A percentile compares a stretch with the other conserved stretches of the same genome.
Conservation (phyloP, 2,797 vertebrate species). For the Poecilia picta region DNA sequence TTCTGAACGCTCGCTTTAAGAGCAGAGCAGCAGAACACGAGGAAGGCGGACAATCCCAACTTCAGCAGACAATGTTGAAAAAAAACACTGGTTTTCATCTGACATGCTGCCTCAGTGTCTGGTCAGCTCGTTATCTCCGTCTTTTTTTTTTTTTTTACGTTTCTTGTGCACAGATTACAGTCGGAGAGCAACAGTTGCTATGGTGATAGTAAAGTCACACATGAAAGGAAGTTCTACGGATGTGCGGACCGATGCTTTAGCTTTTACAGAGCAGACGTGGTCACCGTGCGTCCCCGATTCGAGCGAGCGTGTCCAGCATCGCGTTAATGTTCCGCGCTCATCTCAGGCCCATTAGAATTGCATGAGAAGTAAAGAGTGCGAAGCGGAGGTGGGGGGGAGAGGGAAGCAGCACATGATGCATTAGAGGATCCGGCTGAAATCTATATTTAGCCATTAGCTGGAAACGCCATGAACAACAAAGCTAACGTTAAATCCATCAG, state of each 20-base stretch:
- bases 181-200: slow-evolving; percentile 80
- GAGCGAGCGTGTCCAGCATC: slow-evolving; percentile 1
- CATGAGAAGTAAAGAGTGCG: neutral
- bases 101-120: slow-evolving; percentile 22
- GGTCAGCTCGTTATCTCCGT: slow-evolving; percentile 29
- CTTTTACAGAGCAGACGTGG: slow-evolving; percentile 35
- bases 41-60: neutral
- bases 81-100: neutral
- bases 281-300: slow-evolving; percentile 23
- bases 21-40: neutral
- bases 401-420: neutral
- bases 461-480: slow-evolving; percentile 8
- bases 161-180: slow-evolving; percentile 68
- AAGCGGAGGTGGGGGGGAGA: no score
- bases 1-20: neutral
- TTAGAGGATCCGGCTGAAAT: neutral
- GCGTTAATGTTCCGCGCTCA: neutral
- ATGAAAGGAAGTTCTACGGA: slow-evolving; percentile 68
- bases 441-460: slow-evolving; percentile 8
- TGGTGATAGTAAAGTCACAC: slow-evolving; percentile 78
- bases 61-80: neutral
- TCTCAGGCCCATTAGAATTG: neutral
- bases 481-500: slow-evolving; percentile 5
- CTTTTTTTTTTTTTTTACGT: slow-evolving; percentile 25
- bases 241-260: slow-evolving; percentile 56